Evolutionary conservation across 2,797 vertebrate species (phyloP).

Genomic region (Myiotriccus ornatus): DNA sequence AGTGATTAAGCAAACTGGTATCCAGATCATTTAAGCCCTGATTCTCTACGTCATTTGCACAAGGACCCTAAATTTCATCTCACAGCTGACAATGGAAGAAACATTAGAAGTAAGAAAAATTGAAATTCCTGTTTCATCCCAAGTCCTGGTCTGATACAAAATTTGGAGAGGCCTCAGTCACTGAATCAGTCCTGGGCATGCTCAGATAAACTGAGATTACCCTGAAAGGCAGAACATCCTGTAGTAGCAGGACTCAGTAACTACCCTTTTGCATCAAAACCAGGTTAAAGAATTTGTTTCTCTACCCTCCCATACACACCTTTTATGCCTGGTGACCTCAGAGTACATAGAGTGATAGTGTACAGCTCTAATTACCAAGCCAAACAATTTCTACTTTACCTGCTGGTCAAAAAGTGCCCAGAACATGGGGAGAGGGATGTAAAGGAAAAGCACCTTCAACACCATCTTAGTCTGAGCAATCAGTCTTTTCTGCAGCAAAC

Average conservation of each 20-base stretch:
- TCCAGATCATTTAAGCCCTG: background rate
- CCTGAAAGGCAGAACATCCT: background rate
- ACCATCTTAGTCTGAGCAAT: constrained; percentile 94
- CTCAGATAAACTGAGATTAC: background rate
- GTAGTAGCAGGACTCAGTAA: background rate
- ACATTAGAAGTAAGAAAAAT: background rate
- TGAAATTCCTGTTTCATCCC: background rate
- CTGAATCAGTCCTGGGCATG: background rate
- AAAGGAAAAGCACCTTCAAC: constrained; percentile 90
- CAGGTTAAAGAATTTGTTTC: background rate
- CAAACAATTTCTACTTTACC: constrained; percentile 75
- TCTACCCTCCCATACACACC: background rate
- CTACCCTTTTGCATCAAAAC: background rate
- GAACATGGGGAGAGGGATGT: constrained; percentile 96
- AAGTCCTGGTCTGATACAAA: background rate
- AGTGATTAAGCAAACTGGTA: background rate
- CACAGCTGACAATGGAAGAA: background rate
- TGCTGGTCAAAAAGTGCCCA: constrained; percentile 97
- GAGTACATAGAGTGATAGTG: background rate
- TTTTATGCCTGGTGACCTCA: background rate
- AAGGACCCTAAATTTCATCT: background rate
- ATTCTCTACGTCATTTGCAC: background rate
- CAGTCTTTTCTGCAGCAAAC: constrained; percentile 83
- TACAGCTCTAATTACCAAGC: background rate
- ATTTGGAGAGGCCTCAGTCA: background rate